Base-by-base conservation (phyloP, 1,140 invertebrate genomes). In the Danaus melanippus region DNA sequence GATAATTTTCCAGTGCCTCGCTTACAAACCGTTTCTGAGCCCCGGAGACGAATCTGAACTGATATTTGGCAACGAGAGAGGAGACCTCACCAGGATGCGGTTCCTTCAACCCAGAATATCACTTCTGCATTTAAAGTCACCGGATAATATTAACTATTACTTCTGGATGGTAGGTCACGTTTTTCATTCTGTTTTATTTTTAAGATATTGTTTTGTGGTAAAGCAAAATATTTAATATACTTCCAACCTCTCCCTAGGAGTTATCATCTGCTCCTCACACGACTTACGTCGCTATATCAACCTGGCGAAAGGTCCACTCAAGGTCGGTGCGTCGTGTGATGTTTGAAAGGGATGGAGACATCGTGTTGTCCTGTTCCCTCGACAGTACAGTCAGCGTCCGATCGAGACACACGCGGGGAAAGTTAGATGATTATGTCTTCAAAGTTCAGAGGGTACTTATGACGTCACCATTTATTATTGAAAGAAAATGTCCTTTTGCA, bases 151-250 rank as follows among this genome's bases (percentile, higher is more conserved):
- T 17, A 87, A 81, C 55, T 80, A 84, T 44, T 89, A 88, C 60
- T 89, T 88, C 58, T 90, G 89, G 89, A 77, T 79, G 79, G 89
- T 90, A 72, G 79, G 64, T 44, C 12, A 11, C 9, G 32, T 9
- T 10, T 12, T 10, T 15, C 15, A 12, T n/a, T 17, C 10, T 2
- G 42, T 1, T 2, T 0, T 32, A 3, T 3, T 32, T 32, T 32
- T 32, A 32, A 32, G 21, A 2, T 5, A 32, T 32, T 32, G 21
- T 32, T 32, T 32, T 8, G 21, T 32, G 21, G 21, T 21, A 32
- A 32, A 32, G 21, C 21, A 32, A 3, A 32, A 32, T 32, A 32
- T 32, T 32, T 32, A 32, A 32, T 32, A 32, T 8, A 1, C 6
- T 32, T 32, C 6, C 7, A 32, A 32, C 21, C 10, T 3, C 10